Conservation (phyloP, 2,797 vertebrate species). For the Adrianichthys oophorus region DNA sequence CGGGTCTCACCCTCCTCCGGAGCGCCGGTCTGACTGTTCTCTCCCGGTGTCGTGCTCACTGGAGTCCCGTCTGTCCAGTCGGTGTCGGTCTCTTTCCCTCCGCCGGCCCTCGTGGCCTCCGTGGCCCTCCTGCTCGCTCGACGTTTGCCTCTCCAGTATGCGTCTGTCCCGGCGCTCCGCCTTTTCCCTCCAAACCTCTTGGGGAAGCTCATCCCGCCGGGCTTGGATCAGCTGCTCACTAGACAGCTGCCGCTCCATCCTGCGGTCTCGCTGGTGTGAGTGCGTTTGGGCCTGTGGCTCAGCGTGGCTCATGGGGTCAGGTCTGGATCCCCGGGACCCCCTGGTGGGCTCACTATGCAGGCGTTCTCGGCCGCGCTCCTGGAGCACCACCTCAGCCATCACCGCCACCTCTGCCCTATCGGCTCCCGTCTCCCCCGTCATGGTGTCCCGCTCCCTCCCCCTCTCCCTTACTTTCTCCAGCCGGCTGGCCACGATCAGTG, state of each 20-base stretch:
- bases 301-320: constrained; percentile 53
- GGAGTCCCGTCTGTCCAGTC: constrained; percentile 87
- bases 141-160: constrained; percentile 79
- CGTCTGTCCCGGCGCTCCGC: constrained; percentile 75
- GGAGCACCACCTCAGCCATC: constrained; percentile 76
- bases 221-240: constrained; percentile 80
- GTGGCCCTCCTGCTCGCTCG: constrained; percentile 76
- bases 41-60: constrained; percentile 86
- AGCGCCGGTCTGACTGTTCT: constrained; percentile 81
- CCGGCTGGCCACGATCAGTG: constrained; percentile 63
- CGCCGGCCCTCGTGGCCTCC: constrained; percentile 70
- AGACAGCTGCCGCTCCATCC: constrained; percentile 76
- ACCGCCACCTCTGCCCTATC: constrained; percentile 62
- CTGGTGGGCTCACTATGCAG: constrained; percentile 71
- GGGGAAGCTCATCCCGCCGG: constrained; percentile 78
- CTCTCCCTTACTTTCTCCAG: constrained; percentile 61
- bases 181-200: constrained; percentile 82
- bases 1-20: constrained; percentile 74
- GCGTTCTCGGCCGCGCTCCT: constrained; percentile 69
- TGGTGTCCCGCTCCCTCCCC: constrained; percentile 58
- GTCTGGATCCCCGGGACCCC: constrained; percentile 61
- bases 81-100: constrained; percentile 81
- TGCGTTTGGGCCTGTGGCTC: constrained; percentile 73
- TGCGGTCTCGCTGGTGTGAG: constrained; percentile 53
- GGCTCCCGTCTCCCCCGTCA: constrained; percentile 42